These are phyloP conservation scores for Chrysina gloriosa DNA, from an alignment of 2,888 invertebrate genomes.

Conservation along the genomic window DNA sequence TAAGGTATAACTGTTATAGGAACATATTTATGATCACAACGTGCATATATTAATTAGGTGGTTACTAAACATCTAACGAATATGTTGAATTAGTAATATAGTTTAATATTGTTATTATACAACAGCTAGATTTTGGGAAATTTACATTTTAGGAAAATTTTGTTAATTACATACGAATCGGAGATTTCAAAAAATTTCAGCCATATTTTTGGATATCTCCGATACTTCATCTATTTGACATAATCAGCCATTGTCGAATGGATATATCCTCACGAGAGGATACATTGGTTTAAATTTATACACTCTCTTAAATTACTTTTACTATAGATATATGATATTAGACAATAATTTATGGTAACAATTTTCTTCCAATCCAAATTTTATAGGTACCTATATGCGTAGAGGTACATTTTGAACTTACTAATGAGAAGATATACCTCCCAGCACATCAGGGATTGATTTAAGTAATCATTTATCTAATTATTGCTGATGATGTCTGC, in stretches of 20 bases:
- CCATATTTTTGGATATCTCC: constrained; percentile 27
- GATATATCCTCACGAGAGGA: no score
- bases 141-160: no score
- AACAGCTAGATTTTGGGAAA: no score
- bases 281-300: neutral
- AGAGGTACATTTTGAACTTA: neutral
- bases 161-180: neutral
- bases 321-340: no score
- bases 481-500: neutral
- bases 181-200: constrained; percentile 18
- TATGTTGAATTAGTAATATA: neutral
- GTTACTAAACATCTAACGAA: no score
- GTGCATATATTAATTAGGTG: no score
- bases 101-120: neutral
- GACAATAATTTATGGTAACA: constrained; percentile 32
- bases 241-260: constrained; percentile 16
- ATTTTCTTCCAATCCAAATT: no score
- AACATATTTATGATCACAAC: no score
- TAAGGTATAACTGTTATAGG: neutral
- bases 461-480: neutral
- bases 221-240: constrained; percentile 1
- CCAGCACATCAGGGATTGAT: constrained; percentile 17
- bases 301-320: neutral
- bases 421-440: neutral
- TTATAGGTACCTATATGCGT: no score